A percentile compares a stretch with the other conserved stretches of the same genome.
phyloP scores from a whole-genome alignment of 2,888 invertebrate genomes.

The Tenthredo mesomela region DNA sequence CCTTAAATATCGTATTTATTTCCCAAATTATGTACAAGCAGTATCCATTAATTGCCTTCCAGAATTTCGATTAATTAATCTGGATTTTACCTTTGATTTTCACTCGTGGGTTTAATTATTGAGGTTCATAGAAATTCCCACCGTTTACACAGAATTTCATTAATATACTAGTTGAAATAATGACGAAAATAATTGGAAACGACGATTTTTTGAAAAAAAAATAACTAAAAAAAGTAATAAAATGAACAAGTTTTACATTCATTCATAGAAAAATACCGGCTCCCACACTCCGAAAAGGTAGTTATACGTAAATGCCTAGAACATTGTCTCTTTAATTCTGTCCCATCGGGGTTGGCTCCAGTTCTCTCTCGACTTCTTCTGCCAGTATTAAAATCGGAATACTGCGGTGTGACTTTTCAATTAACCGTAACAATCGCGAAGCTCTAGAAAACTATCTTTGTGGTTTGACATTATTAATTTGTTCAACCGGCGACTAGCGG shows the following conservation, averaged over 20 bases:
- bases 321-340: constrained; percentile 36
- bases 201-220: neutral
- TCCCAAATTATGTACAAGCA: neutral
- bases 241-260: neutral
- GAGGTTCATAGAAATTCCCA: neutral
- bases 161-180: neutral
- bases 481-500: neutral
- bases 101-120: neutral
- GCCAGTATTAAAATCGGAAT: neutral
- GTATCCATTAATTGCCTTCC: neutral
- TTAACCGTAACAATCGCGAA: constrained; percentile 38
- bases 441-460: constrained; percentile 11
- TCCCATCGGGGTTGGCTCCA: neutral
- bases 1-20: neutral
- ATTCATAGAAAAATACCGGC: neutral
- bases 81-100: neutral
- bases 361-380: constrained; percentile 40
- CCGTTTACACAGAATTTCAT: neutral
- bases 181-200: neutral
- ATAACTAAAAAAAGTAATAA: neutral
- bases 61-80: neutral
- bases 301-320: constrained; percentile 19
- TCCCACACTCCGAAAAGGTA: neutral
- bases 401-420: constrained; percentile 45
- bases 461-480: constrained; percentile 14